Conservation (phyloP, 2,888 invertebrate genomes). For the Ormyrus labotus region DNA sequence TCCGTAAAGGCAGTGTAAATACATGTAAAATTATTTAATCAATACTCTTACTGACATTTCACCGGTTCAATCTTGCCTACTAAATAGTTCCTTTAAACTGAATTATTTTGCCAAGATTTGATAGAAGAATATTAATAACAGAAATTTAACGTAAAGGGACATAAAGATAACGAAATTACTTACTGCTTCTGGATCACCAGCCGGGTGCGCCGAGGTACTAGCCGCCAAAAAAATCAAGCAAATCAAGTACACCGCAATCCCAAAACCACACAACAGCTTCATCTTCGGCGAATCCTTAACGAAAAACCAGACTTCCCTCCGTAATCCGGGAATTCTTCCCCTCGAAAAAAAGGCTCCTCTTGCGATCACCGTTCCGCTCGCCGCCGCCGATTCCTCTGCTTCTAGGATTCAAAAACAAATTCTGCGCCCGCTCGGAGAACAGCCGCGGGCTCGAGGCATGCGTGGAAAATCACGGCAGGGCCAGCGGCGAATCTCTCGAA, state of each 20-base stretch:
- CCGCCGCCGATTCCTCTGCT: no score
- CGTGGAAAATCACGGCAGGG: constrained; percentile 7
- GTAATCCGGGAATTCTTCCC: background rate
- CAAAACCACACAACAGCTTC: constrained; percentile 63
- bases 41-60: no score
- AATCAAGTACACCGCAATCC: constrained; percentile 57
- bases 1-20: no score
- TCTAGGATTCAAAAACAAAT: no score
- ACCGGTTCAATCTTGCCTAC: no score
- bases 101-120: background rate
- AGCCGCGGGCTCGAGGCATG: background rate
- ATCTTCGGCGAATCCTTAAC: constrained; percentile 55
- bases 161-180: constrained; percentile 58
- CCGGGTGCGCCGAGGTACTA: constrained; percentile 66
- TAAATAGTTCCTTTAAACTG: no score
- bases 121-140: background rate
- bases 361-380: no score
- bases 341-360: background rate
- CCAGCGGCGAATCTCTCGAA: background rate
- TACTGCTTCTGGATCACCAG: constrained; percentile 72
- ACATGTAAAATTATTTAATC: no score
- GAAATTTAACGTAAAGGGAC: background rate
- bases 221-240: constrained; percentile 63
- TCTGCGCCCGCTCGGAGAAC: no score
- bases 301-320: background rate